These are phyloP conservation scores for Chascanopsetta lugubris DNA, from an alignment of 2,113 vertebrate genomes.

Conservation along the genomic window DNA sequence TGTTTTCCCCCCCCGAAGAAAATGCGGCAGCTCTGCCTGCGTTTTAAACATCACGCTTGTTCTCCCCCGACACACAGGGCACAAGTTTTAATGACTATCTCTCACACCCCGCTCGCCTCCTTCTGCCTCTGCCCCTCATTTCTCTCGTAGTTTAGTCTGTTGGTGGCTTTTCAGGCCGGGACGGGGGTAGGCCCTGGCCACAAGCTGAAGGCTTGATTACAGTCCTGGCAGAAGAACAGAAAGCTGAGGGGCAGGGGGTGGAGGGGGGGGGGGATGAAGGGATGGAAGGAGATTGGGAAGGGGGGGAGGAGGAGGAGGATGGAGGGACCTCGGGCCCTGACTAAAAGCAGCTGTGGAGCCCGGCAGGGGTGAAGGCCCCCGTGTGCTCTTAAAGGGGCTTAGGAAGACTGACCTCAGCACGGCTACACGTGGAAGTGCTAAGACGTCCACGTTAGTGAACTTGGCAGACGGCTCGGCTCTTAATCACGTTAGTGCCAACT, in stretches of 20 bases:
- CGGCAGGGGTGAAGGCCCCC: constrained; percentile 71
- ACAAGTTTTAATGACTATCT: constrained; percentile 66
- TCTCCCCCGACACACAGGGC: constrained; percentile 36
- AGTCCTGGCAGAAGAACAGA: constrained; percentile 86
- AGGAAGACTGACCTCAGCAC: constrained; percentile 68
- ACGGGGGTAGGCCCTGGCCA: constrained; percentile 74
- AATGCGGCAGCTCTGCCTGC: constrained; percentile 38
- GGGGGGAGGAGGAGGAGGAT: constrained; percentile 47
- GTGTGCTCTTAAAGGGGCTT: constrained; percentile 70
- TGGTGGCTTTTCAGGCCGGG: constrained; percentile 77
- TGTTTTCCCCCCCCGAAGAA: constrained; percentile 54
- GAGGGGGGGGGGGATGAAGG: constrained; percentile 63
- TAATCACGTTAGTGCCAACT: constrained; percentile 22
- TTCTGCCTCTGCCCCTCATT: constrained; percentile 64
- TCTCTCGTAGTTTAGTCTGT: constrained; percentile 81
- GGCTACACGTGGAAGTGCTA: constrained; percentile 54
- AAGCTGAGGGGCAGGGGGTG: constrained; percentile 80
- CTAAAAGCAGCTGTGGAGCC: constrained; percentile 88
- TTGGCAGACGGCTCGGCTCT: constrained; percentile 19
- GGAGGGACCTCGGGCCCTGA: constrained; percentile 83
- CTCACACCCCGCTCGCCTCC: constrained; percentile 55
- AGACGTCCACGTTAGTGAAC: constrained; percentile 45
- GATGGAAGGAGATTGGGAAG: constrained; percentile 53
- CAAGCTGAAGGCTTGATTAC: constrained; percentile 90
- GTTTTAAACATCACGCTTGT: constrained; percentile 47